These are phyloP conservation scores for Agrochola macilenta DNA, from an alignment of 2,888 invertebrate species.

Conservation along the genomic window DNA sequence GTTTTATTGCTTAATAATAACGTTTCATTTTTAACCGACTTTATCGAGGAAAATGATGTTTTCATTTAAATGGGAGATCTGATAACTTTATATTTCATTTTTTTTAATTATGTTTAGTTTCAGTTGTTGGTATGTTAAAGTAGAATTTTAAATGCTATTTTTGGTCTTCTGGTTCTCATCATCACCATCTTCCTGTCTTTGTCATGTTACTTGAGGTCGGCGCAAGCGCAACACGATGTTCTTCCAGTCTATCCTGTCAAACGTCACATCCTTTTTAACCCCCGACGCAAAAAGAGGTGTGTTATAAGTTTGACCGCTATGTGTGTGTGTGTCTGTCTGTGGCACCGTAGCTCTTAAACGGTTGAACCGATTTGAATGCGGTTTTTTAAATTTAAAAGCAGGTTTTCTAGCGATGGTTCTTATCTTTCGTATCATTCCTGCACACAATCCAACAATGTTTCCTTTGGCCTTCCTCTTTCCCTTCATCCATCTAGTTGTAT, in stretches of 20 bases:
- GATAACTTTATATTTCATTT: not conserved
- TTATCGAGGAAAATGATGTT: not conserved
- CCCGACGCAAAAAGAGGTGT: too few species aligned
- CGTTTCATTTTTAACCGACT: conserved; percentile 10
- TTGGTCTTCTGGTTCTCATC: not conserved
- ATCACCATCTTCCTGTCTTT: not conserved
- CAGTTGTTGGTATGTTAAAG: too few species aligned
- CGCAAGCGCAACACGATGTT: not conserved
- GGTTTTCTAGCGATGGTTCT: too few species aligned
- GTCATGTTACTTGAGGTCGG: not conserved
- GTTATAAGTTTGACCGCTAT: too few species aligned
- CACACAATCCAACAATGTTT: not conserved
- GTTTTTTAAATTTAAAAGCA: too few species aligned
- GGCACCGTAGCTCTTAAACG: too few species aligned
- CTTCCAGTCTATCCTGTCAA: not conserved
- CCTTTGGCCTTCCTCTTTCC: not conserved
- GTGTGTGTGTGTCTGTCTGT: too few species aligned
- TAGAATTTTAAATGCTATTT: too few species aligned
- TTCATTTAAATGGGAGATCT: not conserved
- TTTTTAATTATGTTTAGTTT: too few species aligned
- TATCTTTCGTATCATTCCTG: not conserved
- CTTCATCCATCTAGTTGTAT: not conserved
- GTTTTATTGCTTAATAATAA: conserved; percentile 58
- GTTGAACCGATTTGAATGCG: too few species aligned
- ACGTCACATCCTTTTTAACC: not conserved